phyloP scores from a whole-genome alignment of 1,140 invertebrate genomes.

The Laodelphax striatellus region DNA sequence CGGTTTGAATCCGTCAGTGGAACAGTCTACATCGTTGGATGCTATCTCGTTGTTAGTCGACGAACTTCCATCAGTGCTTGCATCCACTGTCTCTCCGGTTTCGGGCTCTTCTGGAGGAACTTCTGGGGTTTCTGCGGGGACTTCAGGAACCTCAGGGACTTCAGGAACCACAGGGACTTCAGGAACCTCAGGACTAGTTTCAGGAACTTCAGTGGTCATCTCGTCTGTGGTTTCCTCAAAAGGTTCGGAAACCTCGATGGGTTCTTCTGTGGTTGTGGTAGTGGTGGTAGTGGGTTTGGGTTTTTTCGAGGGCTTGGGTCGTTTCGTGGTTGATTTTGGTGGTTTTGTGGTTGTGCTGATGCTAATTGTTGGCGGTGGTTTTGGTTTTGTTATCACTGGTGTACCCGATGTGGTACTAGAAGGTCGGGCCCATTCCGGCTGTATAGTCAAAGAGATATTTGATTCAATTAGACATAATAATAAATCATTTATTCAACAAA shows the following conservation, averaged over 20 bases:
- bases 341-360: conserved; percentile 12
- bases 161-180: no score
- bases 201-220: not conserved
- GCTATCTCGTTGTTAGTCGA: conserved; percentile 30
- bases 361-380: conserved; percentile 1
- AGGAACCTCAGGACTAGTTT: no score
- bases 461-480: no score
- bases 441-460: conserved; percentile 5
- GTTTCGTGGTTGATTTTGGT: conserved; percentile 8
- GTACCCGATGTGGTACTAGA: conserved; percentile 39
- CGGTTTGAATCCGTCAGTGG: conserved; percentile 48
- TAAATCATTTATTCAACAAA: no score
- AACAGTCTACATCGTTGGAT: conserved; percentile 36
- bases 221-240: not conserved
- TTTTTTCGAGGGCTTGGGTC: not conserved
- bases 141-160: not conserved
- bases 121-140: not conserved
- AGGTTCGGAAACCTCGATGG: conserved; percentile 25
- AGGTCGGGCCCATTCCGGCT: conserved; percentile 59
- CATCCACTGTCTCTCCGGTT: not conserved
- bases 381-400: conserved; percentile 7
- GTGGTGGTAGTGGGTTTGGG: conserved; percentile 1
- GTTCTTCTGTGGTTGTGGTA: conserved; percentile 5
- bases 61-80: not conserved
- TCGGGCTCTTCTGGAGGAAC: not conserved